Conservation (phyloP, 1,140 invertebrate genomes). For the Lucilia sericata region DNA sequence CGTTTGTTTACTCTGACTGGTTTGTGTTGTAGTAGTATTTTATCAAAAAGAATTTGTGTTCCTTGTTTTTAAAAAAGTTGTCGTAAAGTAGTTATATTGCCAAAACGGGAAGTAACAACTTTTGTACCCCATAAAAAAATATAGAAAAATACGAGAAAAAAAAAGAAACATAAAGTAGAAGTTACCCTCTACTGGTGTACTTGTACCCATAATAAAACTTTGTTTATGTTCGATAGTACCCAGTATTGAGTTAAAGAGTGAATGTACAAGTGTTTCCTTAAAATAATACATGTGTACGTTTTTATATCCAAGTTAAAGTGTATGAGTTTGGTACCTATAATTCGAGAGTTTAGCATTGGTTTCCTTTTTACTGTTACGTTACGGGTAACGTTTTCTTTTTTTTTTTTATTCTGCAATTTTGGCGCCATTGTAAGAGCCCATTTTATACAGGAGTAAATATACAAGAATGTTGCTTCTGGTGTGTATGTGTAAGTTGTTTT, state of each 20-base stretch:
- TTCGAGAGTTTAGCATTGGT: too few relatives aligned
- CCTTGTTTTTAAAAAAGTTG: conserved; percentile 34
- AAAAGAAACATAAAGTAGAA: too few relatives aligned
- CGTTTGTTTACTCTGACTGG: conserved; percentile 7
- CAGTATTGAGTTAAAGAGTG: neutral
- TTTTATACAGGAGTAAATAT: too few relatives aligned
- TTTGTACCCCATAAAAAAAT: neutral
- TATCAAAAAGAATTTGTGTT: neutral
- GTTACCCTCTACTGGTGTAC: too few relatives aligned
- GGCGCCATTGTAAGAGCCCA: too few relatives aligned
- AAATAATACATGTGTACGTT: neutral
- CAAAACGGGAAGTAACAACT: conserved; percentile 28
- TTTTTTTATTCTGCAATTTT: too few relatives aligned
- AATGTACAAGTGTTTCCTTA: neutral
- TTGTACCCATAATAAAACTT: neutral
- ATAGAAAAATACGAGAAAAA: neutral
- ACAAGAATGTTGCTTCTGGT: too few relatives aligned
- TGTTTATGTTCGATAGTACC: neutral
- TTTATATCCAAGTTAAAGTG: neutral
- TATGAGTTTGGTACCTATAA: too few relatives aligned
- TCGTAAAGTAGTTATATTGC: conserved; percentile 28
- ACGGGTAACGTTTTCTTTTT: too few relatives aligned
- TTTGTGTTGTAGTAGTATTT: neutral
- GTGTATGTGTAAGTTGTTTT: too few relatives aligned
- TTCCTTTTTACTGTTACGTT: too few relatives aligned